Conservation (phyloP, 2,797 vertebrate species). For the Tympanoctomys barrerae region DNA sequence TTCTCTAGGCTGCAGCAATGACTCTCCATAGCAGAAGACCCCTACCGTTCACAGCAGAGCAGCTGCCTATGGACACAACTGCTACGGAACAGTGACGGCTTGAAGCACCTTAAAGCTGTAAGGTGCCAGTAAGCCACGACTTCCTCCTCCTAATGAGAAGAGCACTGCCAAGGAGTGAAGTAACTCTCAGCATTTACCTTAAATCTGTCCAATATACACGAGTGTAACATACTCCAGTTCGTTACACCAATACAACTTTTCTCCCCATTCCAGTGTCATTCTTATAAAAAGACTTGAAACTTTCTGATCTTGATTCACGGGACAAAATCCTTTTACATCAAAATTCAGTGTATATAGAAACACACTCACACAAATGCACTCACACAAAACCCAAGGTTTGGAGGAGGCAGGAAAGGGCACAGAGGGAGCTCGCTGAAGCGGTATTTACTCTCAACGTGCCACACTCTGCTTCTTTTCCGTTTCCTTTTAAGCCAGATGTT, state of each 20-base stretch:
- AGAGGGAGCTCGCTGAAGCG: not conserved
- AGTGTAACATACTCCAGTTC: not conserved
- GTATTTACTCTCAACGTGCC: not conserved
- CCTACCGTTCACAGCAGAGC: not conserved
- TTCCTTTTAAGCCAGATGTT: not conserved
- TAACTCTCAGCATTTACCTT: constrained; percentile 11
- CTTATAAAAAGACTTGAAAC: not conserved
- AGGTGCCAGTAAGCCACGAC: not conserved
- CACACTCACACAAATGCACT: not conserved
- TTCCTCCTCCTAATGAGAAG: not conserved
- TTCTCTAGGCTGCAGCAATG: not conserved
- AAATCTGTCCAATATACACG: not conserved
- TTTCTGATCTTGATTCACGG: constrained; percentile 19
- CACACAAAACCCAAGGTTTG: not conserved
- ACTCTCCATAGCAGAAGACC: not conserved
- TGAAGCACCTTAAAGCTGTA: not conserved
- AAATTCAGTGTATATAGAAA: not conserved
- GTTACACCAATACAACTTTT: not conserved
- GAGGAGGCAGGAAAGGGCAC: not conserved
- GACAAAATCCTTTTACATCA: constrained; percentile 43
- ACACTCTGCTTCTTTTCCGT: constrained; percentile 9
- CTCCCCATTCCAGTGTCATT: not conserved
- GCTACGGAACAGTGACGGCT: not conserved
- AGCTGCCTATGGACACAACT: not conserved
- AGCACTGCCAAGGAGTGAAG: not conserved